Percentiles rank a stretch among this genome's conserved stretches.
Conservation (phyloP, 2,888 invertebrate species). For the Meteorus cinctellus region DNA sequence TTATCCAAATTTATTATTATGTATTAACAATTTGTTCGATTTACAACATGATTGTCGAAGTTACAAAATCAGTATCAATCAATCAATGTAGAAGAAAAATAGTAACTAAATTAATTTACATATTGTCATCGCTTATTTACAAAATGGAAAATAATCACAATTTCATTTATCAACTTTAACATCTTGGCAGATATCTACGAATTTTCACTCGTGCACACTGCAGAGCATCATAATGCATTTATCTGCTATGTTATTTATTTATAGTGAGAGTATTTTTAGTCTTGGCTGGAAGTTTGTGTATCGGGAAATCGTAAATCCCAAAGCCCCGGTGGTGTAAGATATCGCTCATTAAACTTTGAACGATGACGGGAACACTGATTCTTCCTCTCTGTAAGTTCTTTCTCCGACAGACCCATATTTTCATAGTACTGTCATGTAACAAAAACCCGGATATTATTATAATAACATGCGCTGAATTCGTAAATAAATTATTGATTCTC, state of each 20-base stretch:
- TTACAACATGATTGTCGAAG: neutral
- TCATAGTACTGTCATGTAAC: slow-evolving; percentile 64
- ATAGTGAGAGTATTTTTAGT: neutral
- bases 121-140: neutral
- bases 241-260: neutral
- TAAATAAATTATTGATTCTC: slow-evolving; percentile 12
- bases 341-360: slow-evolving; percentile 68
- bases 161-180: neutral
- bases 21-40: neutral
- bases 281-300: slow-evolving; percentile 53
- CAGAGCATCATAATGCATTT: neutral
- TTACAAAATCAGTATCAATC: neutral
- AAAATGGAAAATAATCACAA: neutral
- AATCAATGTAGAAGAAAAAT: neutral
- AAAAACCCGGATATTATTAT: neutral
- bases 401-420: slow-evolving; percentile 64
- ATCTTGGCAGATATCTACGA: neutral
- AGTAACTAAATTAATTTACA: neutral
- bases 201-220: neutral
- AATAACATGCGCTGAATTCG: too few species aligned
- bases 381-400: slow-evolving; percentile 70
- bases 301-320: slow-evolving; percentile 70
- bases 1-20: too few species aligned
- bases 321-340: slow-evolving; percentile 69
- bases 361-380: slow-evolving; percentile 75